Evolutionary conservation across 1,140 invertebrate genomes (phyloP).

Genomic region (Dolichoris vasculosae): DNA sequence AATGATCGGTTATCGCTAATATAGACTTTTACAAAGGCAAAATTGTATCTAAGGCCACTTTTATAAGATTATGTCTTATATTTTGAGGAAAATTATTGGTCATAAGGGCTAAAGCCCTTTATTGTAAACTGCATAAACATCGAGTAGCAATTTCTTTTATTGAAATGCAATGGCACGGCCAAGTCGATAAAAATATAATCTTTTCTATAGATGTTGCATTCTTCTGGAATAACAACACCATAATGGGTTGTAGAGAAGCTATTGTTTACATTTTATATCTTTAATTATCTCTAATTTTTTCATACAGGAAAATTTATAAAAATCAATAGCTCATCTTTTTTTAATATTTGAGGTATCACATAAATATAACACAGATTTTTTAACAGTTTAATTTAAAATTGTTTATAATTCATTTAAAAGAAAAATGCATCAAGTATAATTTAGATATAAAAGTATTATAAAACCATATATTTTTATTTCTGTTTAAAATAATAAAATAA

Average conservation of each 20-base stretch:
- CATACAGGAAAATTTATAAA: conserved; percentile 2
- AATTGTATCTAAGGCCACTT: conserved; percentile 56
- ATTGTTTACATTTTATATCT: not conserved
- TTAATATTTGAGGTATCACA: not conserved
- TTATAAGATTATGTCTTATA: conserved; percentile 44
- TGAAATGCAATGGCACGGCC: conserved; percentile 53
- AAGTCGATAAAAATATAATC: conserved; percentile 47
- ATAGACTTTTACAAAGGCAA: conserved; percentile 34
- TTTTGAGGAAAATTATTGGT: conserved; percentile 30
- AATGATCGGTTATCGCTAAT: conserved; percentile 23
- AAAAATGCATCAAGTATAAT: no score
- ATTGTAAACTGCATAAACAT: conserved; percentile 14
- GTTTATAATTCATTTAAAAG: no score
- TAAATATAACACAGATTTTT: not conserved
- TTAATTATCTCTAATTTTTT: not conserved
- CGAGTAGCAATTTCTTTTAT: conserved; percentile 34
- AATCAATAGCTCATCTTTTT: conserved; percentile 15
- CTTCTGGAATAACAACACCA: not conserved
- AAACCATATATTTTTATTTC: no score
- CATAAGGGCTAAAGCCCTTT: conserved; percentile 1
- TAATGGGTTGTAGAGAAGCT: conserved; percentile 40
- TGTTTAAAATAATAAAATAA: no score
- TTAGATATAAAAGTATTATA: no score
- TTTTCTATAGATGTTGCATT: conserved; percentile 30
- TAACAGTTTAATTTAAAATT: no score